A percentile compares a stretch with the other conserved stretches of the same genome.
phyloP scores from a whole-genome alignment of 2,113 vertebrate genomes.

The Microtus oregoni region DNA sequence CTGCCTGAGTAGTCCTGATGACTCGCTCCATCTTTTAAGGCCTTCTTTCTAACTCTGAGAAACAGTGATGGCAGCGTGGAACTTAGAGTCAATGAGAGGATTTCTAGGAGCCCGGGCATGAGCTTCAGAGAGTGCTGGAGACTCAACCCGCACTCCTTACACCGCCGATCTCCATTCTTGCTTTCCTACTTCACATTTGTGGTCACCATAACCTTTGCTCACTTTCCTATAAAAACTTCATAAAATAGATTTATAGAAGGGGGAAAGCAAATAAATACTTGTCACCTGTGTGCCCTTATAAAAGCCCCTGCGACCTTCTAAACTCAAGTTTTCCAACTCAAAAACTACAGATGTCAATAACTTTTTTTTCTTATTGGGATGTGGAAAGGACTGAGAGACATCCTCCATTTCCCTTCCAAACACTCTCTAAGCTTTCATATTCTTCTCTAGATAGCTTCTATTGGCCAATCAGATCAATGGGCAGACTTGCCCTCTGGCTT shows the following conservation, averaged over 20 bases:
- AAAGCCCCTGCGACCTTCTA: not conserved
- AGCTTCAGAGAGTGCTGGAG: not conserved
- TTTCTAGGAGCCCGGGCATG: not conserved
- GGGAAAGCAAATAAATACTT: not conserved
- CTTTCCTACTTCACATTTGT: not conserved
- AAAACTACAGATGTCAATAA: not conserved
- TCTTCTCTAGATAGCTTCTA: not conserved
- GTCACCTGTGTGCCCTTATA: not conserved
- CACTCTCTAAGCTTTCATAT: not conserved
- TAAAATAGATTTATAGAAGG: not conserved
- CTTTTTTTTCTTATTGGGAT: not conserved
- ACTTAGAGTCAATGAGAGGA: not conserved
- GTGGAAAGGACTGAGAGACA: not conserved
- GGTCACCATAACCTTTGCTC: not conserved
- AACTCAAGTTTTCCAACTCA: not conserved
- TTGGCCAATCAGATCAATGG: not conserved
- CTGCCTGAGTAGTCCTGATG: not conserved
- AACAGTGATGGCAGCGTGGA: not conserved
- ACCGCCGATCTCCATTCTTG: not conserved
- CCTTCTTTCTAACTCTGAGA: not conserved
- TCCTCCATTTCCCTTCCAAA: not conserved
- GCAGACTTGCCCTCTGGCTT: not conserved
- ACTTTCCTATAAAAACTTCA: not conserved
- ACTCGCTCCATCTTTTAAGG: not conserved
- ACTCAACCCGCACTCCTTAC: fast-evolving